Evolutionary conservation across 2,113 vertebrate genomes (phyloP).

Genomic region (Caracal caracal): DNA sequence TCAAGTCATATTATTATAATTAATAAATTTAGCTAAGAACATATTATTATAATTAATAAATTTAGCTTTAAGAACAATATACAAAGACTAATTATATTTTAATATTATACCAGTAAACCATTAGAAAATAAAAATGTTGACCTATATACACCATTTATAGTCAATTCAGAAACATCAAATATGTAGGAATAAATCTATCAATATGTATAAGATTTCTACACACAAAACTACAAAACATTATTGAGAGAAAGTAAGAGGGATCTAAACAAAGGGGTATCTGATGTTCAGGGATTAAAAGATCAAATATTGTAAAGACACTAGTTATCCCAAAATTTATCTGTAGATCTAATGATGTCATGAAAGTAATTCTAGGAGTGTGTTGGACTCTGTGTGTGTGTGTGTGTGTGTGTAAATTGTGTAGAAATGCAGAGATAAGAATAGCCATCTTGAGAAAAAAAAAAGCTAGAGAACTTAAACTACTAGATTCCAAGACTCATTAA

Average conservation of each 20-base stretch:
- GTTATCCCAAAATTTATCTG: neutral
- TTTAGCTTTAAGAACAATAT: neutral
- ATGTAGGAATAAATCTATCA: neutral
- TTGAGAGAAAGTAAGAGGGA: neutral
- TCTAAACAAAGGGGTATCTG: neutral
- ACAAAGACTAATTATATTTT: neutral
- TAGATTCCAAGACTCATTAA: neutral
- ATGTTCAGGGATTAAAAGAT: neutral
- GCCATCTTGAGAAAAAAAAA: neutral
- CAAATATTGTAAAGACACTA: neutral
- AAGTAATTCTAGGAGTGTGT: neutral
- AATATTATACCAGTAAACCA: neutral
- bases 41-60: neutral
- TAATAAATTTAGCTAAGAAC: neutral
- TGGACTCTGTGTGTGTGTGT: neutral
- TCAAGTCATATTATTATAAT: neutral
- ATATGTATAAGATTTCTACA: neutral
- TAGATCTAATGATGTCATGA: neutral
- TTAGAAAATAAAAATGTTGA: neutral
- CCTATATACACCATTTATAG: neutral
- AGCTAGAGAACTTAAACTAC: neutral
- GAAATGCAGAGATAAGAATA: neutral
- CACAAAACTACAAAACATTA: neutral
- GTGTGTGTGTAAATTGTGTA: neutral
- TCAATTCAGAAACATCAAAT: slow-evolving; percentile 7